Percentiles rank a stretch among this genome's conserved stretches.
Evolutionary conservation across 2,797 vertebrate genomes (phyloP).

Genomic region (Buphagus erythrorhynchus): DNA sequence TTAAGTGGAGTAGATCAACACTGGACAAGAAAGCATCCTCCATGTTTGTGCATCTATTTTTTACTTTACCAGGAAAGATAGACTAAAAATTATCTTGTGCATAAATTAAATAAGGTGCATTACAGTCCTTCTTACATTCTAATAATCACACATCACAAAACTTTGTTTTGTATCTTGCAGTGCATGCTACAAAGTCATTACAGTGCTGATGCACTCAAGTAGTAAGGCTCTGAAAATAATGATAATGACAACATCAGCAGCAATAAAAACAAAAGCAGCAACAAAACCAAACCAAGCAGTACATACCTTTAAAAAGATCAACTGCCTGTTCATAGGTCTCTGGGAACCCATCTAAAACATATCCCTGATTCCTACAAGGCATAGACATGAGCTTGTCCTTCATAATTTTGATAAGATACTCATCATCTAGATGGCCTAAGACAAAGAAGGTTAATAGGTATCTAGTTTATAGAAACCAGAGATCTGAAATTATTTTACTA

Average conservation of each 20-base stretch:
- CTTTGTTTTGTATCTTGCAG: not conserved
- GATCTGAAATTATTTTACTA: not conserved
- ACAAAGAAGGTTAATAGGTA: not conserved
- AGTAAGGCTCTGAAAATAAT: not conserved
- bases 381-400: constrained; percentile 87
- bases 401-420: constrained; percentile 81
- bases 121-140: not conserved
- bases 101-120: not conserved
- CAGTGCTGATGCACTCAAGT: not conserved
- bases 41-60: not conserved
- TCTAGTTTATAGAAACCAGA: not conserved
- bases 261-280: not conserved
- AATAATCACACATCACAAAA: not conserved
- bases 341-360: constrained; percentile 90
- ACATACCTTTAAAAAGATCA: constrained; percentile 86
- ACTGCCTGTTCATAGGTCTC: constrained; percentile 86
- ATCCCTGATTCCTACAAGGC: constrained; percentile 93
- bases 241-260: not conserved
- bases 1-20: not conserved
- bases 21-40: not conserved
- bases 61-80: not conserved
- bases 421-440: constrained; percentile 83
- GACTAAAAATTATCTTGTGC: not conserved
- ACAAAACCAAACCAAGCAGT: not conserved
- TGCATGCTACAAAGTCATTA: not conserved